These are phyloP conservation scores for Formicarius rufipectus DNA, from an alignment of 2,113 vertebrate genomes.

Conservation along the genomic window DNA sequence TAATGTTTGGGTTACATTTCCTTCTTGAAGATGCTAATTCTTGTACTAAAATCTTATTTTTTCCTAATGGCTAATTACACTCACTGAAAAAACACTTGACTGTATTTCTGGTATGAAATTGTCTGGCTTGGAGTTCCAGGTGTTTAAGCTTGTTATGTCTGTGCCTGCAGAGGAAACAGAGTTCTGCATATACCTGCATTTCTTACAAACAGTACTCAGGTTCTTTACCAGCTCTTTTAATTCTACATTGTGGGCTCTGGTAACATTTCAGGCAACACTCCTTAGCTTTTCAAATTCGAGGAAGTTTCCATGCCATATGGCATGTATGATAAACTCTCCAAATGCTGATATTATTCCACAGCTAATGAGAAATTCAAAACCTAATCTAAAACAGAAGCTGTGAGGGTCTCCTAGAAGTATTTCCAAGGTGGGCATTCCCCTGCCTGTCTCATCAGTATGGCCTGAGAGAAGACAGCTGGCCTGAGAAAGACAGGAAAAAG, in stretches of 20 bases:
- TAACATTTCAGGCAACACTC: neutral
- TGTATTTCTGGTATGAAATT: neutral
- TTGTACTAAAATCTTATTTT: neutral
- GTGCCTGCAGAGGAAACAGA: neutral
- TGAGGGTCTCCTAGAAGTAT: constrained; percentile 13
- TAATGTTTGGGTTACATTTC: neutral
- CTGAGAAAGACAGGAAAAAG: neutral
- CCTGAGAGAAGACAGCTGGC: neutral
- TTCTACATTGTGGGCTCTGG: neutral
- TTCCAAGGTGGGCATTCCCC: constrained; percentile 31
- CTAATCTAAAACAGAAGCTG: constrained; percentile 43
- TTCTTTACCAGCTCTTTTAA: neutral
- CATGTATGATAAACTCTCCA: neutral
- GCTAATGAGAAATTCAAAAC: constrained; percentile 27
- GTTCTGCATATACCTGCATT: neutral
- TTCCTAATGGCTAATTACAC: neutral
- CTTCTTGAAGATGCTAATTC: neutral
- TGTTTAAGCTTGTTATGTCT: neutral
- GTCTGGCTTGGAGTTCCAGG: neutral
- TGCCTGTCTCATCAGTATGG: neutral
- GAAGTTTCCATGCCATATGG: neutral
- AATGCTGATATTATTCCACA: neutral
- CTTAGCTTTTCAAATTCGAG: neutral
- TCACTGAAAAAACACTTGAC: neutral
- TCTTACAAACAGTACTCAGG: neutral